Base-by-base conservation (phyloP, 2,113 vertebrate genomes). In the Bucco capensis region DNA sequence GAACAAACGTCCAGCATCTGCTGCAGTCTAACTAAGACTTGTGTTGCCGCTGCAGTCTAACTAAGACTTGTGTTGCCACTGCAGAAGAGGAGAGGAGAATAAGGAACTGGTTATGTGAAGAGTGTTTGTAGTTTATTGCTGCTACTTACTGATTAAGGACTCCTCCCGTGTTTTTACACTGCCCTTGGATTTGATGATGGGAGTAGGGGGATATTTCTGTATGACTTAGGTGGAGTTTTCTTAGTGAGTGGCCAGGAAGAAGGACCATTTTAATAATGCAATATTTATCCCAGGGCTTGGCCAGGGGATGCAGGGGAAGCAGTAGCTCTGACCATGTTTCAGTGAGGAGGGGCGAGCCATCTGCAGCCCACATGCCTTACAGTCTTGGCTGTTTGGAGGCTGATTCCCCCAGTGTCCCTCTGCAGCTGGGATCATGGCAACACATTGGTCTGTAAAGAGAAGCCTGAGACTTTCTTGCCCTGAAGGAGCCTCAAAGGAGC, bases 1-100 rank as follows among this genome's bases (percentile, higher is more conserved):
- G 97, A 97, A 95, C 96, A 98, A 98, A 98, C 93, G 96, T 97
- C 96, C 97, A 95, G 95, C 97, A 89, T 97, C 96, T 97, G 97
- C 93, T 89, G 64, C 93, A 97, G 92, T 96, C 81, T 86, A 54
- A 96, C 96, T 33, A 70, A 95, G 85, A 74, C n/a, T 67, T 84
- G 86, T 86, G 88, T 88, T 93, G 95, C 86, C 47, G 19, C 90
- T 91, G n/a, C n/a, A n/a, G n/a, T n/a, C n/a, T n/a, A n/a, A n/a
- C n/a, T n/a, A n/a, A n/a, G n/a, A n/a, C n/a, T n/a, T n/a, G n/a
- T n/a, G n/a, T n/a, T n/a, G n/a, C n/a, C n/a, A n/a, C n/a, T n/a
- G 62, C 79, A 85, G 86, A 69, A 92, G 44, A 71, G 62, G 70
- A 83, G 38, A 79, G 33, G 35, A 58, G 10, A 83, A 83, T 72